These are phyloP conservation scores for Melinaea menophilus DNA, from an alignment of 2,888 invertebrate species.

Conservation along the genomic window DNA sequence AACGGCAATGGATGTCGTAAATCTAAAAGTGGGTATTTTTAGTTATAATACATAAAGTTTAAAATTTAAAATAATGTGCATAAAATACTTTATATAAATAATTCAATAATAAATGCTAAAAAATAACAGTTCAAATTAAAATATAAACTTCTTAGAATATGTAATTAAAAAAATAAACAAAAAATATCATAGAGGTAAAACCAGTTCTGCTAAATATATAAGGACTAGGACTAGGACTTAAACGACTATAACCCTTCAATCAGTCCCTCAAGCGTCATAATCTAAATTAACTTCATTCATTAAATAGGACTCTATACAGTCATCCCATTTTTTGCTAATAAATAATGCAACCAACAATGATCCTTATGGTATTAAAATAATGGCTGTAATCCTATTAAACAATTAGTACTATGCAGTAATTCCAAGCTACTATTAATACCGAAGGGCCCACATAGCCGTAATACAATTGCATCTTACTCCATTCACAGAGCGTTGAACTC, in stretches of 20 bases:
- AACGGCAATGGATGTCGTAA: constrained; percentile 18
- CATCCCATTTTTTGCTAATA: neutral
- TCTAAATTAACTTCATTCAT: constrained; percentile 4
- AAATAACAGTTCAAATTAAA: too few species aligned
- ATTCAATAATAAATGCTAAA: too few species aligned
- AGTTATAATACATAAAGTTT: neutral
- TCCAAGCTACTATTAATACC: constrained; percentile 26
- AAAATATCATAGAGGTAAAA: too few species aligned
- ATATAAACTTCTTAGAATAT: too few species aligned
- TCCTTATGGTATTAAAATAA: neutral
- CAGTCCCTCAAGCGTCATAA: neutral
- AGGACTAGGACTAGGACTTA: neutral
- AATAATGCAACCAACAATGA: neutral
- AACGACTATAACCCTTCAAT: neutral
- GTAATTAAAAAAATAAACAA: too few species aligned
- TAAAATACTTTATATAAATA: too few species aligned
- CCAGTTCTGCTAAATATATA: too few species aligned
- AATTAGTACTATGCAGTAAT: constrained; percentile 8
- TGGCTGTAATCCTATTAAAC: constrained; percentile 2
- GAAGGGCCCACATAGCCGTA: constrained; percentile 27
- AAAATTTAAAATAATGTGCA: too few species aligned
- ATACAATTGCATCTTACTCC: constrained; percentile 25
- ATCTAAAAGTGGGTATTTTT: neutral
- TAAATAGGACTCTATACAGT: neutral
- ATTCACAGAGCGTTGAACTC: constrained; percentile 28